Evolutionary conservation across 2,888 invertebrate genomes (phyloP).

Genomic region (Gastracanthus pulcherrimus): DNA sequence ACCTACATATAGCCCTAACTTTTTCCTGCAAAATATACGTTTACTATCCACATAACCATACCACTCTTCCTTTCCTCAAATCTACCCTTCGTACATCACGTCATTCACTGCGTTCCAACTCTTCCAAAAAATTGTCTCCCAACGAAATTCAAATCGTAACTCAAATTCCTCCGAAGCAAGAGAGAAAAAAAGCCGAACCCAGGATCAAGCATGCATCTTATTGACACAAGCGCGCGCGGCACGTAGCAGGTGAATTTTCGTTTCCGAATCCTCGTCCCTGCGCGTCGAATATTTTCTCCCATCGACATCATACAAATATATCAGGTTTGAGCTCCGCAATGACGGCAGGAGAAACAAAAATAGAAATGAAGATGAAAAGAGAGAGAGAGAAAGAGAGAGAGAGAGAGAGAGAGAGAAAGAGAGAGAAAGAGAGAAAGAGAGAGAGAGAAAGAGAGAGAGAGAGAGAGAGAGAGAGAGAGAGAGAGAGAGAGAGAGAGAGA

Average conservation of each 20-base stretch:
- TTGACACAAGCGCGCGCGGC: background rate
- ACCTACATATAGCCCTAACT: no score
- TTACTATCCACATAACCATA: no score
- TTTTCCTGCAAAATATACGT: no score
- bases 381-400: background rate
- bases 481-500: background rate
- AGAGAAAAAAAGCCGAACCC: background rate
- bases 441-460: constrained; percentile 23
- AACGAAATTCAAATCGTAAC: background rate
- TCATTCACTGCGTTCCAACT: background rate
- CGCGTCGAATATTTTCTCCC: constrained; percentile 15
- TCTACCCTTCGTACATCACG: no score
- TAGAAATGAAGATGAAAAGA: constrained; percentile 26
- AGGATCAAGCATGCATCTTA: background rate
- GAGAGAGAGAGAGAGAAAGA: background rate
- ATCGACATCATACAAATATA: constrained; percentile 7
- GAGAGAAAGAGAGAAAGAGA: constrained; percentile 28
- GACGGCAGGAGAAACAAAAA: constrained; percentile 31
- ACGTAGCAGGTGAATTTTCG: background rate
- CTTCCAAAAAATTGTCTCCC: background rate
- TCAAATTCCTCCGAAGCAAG: background rate
- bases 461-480: no score
- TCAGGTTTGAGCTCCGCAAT: background rate
- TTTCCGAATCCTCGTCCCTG: background rate
- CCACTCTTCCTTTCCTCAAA: no score